Percentiles rank a stretch among this genome's conserved stretches.
Evolutionary conservation across 2,888 invertebrate species (phyloP).

Genomic region (Trachelus stipa): DNA sequence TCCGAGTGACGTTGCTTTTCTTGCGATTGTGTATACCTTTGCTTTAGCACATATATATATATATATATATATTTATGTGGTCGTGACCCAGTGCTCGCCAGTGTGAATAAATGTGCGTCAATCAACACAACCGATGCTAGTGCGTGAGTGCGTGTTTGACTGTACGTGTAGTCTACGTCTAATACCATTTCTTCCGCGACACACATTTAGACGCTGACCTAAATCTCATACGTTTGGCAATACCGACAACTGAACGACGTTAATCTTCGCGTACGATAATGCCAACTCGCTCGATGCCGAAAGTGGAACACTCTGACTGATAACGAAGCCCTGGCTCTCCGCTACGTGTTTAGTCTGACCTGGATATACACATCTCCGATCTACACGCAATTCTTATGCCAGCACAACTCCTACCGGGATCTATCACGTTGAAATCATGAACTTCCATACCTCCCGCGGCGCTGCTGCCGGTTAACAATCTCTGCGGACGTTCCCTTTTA

Average conservation of each 20-base stretch:
- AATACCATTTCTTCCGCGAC: neutral
- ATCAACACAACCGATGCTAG: too few relatives aligned
- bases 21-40: too few relatives aligned
- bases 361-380: conserved; percentile 34
- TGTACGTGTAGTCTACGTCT: too few relatives aligned
- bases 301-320: conserved; percentile 3
- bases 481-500: conserved; percentile 55
- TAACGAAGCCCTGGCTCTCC: neutral
- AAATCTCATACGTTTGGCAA: conserved; percentile 4
- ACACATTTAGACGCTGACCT: conserved; percentile 2
- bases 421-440: conserved; percentile 37
- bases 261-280: conserved; percentile 7
- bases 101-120: too few relatives aligned
- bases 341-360: conserved; percentile 37
- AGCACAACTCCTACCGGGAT: conserved; percentile 15
- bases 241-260: neutral
- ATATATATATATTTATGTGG: too few relatives aligned
- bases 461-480: conserved; percentile 38
- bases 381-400: conserved; percentile 38
- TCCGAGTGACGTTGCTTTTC: neutral
- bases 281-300: conserved; percentile 2
- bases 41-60: too few relatives aligned
- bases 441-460: conserved; percentile 32
- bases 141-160: too few relatives aligned
- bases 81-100: too few relatives aligned